Evolutionary conservation across 2,888 invertebrate genomes (phyloP), one percentile per base, ranked within the genome.

Genomic region (Exocentrus adspersus): DNA sequence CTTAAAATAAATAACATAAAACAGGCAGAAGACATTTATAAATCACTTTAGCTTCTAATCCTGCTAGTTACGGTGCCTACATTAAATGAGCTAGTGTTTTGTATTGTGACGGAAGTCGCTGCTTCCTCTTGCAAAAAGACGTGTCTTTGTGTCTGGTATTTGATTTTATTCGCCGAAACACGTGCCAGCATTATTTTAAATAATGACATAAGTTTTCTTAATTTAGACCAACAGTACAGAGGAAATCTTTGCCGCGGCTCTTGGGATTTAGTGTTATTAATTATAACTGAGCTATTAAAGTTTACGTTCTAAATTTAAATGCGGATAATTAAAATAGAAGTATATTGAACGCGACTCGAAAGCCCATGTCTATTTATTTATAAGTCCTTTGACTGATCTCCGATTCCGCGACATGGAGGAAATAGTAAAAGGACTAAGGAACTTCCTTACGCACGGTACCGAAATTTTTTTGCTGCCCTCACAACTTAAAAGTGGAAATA

Each of bases 151-250:
- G 14, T 14, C 28, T 9, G 28, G 48, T 4, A 24, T 24, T 14
- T 48, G 14, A n/a, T 48, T 28, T 48, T 48, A 46, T 46, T 14
- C 10, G 12, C 28, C 10, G 17, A 28, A 48, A 9, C 48, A 48
- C 17, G 24, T 46, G 24, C 46, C 20, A 46, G 24, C 46, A 46
- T n/a, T 46, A 46, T 46, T 46, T 46, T 46, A 46, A 46, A 46
- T 46, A 46, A 17, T 46, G 46, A 46, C 46, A 46, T 46, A 46
- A 20, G 20, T 46, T 12, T 12, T 46, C 21, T 46, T 14, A 46
- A 46, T 46, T 46, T 46, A 46, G 46, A 6, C 46, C 21, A 12
- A 24, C 48, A 10, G 2, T 16, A 28, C 28, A 48, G n/a, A n/a
- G 28, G 17, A 28, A 48, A n/a, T 2, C 14, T 24, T 24, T 24